phyloP scores from a whole-genome alignment of 2,113 vertebrate genomes.

The Pseudorasbora parva region DNA sequence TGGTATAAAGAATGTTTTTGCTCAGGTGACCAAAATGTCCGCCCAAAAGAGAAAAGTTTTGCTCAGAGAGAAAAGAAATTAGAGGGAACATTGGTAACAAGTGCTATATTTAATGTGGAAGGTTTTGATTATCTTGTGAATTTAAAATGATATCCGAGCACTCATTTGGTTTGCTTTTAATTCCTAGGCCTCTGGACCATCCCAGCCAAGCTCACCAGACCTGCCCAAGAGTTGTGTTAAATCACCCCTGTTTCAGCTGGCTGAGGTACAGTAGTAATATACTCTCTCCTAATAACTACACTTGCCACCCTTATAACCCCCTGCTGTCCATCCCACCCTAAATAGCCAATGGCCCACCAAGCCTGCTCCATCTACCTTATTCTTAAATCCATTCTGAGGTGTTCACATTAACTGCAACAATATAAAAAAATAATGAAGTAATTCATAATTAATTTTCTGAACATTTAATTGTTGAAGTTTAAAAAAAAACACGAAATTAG shows the following conservation, averaged over 20 bases:
- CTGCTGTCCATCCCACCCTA: not conserved
- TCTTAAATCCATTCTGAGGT: not conserved
- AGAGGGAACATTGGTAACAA: too few relatives aligned
- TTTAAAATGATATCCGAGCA: not conserved
- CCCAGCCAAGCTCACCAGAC: constrained; percentile 77
- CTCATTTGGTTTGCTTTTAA: not conserved
- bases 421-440: too few relatives aligned
- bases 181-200: constrained; percentile 78
- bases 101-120: not conserved
- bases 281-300: not conserved
- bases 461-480: too few relatives aligned
- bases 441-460: too few relatives aligned
- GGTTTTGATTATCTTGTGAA: not conserved
- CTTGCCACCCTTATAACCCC: not conserved
- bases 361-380: too few relatives aligned
- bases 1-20: too few relatives aligned
- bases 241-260: constrained; percentile 82
- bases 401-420: not conserved
- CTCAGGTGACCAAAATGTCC: too few relatives aligned
- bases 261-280: constrained; percentile 78
- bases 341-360: not conserved
- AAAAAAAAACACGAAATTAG: too few relatives aligned
- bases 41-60: too few relatives aligned
- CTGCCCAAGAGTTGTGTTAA: constrained; percentile 81
- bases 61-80: too few relatives aligned